Evolutionary conservation across 2,888 invertebrate species (phyloP).

Genomic region (Ophion slaviceki): DNA sequence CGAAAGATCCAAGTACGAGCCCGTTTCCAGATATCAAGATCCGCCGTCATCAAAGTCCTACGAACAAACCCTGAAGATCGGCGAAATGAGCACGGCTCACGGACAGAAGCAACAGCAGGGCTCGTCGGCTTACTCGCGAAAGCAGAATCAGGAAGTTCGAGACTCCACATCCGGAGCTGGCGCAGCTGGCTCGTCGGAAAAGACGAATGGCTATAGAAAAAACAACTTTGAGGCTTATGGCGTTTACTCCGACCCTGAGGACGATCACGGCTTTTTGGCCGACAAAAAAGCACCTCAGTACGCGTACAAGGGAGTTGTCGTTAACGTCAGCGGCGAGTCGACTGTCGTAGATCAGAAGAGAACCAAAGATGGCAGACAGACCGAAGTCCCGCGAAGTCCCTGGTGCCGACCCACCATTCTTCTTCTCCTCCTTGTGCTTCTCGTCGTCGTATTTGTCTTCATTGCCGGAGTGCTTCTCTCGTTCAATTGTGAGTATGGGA

Average conservation of each 20-base stretch:
- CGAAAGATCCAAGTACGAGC: slow-evolving; percentile 79
- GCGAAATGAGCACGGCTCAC: slow-evolving; percentile 75
- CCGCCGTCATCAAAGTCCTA: slow-evolving; percentile 75
- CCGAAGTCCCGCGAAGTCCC: slow-evolving; percentile 83
- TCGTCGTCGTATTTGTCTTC: slow-evolving; percentile 86
- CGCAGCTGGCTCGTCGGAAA: slow-evolving; percentile 72
- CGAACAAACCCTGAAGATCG: slow-evolving; percentile 81
- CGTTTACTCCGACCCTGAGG: slow-evolving; percentile 82
- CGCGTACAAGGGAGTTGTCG: slow-evolving; percentile 82
- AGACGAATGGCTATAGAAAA: slow-evolving; percentile 81
- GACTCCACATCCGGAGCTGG: slow-evolving; percentile 49
- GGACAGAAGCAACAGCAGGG: slow-evolving; percentile 50
- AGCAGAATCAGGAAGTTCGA: slow-evolving; percentile 72
- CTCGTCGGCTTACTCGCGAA: slow-evolving; percentile 72
- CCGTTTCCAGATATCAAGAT: slow-evolving; percentile 76
- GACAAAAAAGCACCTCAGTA: slow-evolving; percentile 81
- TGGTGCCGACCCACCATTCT: slow-evolving; percentile 86
- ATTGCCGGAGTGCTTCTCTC: slow-evolving; percentile 86
- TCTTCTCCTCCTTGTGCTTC: slow-evolving; percentile 85
- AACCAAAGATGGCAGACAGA: slow-evolving; percentile 77
- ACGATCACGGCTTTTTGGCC: slow-evolving; percentile 81
- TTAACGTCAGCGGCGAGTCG: slow-evolving; percentile 81
- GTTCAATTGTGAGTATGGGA: slow-evolving; percentile 85
- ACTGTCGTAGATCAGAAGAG: slow-evolving; percentile 81
- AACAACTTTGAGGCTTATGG: slow-evolving; percentile 83